phyloP scores from a whole-genome alignment of 2,888 invertebrate species.

The Aquatica leii region DNA sequence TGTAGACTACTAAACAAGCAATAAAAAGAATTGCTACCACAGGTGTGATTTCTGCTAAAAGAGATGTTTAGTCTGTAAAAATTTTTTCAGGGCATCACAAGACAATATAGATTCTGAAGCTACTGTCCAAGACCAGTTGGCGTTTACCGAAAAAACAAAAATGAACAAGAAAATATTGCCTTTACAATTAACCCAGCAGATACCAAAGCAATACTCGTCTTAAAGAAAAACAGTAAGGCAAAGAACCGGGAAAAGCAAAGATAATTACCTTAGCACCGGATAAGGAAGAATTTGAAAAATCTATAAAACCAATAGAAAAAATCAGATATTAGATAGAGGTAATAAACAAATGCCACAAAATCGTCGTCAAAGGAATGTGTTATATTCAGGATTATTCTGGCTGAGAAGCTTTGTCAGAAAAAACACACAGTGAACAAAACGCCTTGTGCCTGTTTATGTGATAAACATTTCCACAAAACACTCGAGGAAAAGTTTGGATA shows the following conservation, averaged over 20 bases:
- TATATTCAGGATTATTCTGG: neutral
- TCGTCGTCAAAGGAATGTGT: neutral
- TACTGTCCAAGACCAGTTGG: constrained; percentile 1
- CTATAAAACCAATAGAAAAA: neutral
- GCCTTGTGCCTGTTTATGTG: neutral
- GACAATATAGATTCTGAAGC: constrained; percentile 2
- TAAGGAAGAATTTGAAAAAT: constrained; percentile 2
- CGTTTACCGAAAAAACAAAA: neutral
- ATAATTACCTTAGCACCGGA: neutral
- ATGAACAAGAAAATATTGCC: constrained; percentile 8
- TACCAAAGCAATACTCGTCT: neutral
- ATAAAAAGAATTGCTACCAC: too few relatives aligned
- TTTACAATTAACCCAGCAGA: constrained; percentile 1
- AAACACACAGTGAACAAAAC: neutral
- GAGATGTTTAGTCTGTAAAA: too few relatives aligned
- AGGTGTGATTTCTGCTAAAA: too few relatives aligned
- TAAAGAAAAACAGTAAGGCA: neutral
- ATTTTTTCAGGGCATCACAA: neutral
- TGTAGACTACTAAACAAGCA: too few relatives aligned
- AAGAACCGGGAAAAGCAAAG: constrained; percentile 3
- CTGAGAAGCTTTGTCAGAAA: neutral
- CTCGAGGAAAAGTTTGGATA: neutral
- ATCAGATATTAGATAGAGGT: neutral
- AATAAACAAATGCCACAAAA: neutral
- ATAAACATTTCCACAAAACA: neutral